These are phyloP conservation scores for Ataeniobius toweri DNA, from an alignment of 2,797 vertebrate species.

Conservation along the genomic window DNA sequence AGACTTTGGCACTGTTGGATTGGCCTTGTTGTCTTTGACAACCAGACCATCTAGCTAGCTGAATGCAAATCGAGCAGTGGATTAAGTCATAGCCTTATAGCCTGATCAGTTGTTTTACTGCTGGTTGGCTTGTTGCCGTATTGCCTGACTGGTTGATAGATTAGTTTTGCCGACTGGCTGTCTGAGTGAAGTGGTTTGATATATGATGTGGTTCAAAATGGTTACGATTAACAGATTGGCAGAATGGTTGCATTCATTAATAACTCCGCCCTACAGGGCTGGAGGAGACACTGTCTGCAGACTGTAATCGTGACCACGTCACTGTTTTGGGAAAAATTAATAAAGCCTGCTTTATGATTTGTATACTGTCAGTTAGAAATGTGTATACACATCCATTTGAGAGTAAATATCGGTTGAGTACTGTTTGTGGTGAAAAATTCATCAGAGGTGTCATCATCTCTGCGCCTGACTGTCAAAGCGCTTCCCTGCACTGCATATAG, in stretches of 20 bases:
- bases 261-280: conserved; percentile 67
- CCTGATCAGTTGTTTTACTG: conserved; percentile 59
- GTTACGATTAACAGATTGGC: conserved; percentile 77
- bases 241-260: conserved; percentile 71
- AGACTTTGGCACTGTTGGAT: conserved; percentile 26
- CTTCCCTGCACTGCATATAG: conserved; percentile 57
- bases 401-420: conserved; percentile 54
- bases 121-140: conserved; percentile 58
- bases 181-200: conserved; percentile 69
- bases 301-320: conserved; percentile 42
- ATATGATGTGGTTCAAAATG: conserved; percentile 71
- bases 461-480: conserved; percentile 52
- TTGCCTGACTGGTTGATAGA: conserved; percentile 67
- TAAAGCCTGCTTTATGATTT: conserved; percentile 54
- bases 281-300: conserved; percentile 32
- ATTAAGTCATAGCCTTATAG: conserved; percentile 37
- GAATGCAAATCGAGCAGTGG: conserved; percentile 40
- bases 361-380: conserved; percentile 62
- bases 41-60: conserved; percentile 37
- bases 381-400: conserved; percentile 57
- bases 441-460: conserved; percentile 64
- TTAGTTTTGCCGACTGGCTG: conserved; percentile 61
- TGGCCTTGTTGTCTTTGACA: conserved; percentile 51
- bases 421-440: conserved; percentile 58
- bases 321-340: conserved; percentile 52